Conservation (phyloP, 2,888 invertebrate species). For the Drosophila seclusa region DNA sequence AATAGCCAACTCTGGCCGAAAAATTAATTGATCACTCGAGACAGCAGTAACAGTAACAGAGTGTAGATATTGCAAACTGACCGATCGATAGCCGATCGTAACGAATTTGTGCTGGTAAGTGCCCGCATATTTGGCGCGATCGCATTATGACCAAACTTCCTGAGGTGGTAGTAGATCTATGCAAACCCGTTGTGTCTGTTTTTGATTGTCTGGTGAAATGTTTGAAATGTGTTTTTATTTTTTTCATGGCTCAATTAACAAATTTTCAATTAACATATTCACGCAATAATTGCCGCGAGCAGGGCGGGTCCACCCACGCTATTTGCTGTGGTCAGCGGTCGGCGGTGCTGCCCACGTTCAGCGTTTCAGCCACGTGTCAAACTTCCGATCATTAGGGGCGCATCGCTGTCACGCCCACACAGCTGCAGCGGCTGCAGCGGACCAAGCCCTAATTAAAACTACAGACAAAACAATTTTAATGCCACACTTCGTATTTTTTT, state of each 20-base stretch:
- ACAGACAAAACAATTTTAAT: conserved; percentile 73
- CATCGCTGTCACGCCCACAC: conserved; percentile 63
- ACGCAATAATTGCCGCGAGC: conserved; percentile 69
- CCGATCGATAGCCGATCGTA: conserved; percentile 61
- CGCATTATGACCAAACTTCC: conserved; percentile 42
- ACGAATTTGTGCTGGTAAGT: conserved; percentile 61
- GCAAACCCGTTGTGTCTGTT: conserved; percentile 1
- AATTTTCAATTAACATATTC: conserved; percentile 80
- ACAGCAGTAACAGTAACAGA: conserved; percentile 49
- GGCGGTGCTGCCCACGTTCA: conserved; percentile 31
- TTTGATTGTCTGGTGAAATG: conserved; percentile 61
- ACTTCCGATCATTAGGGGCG: conserved; percentile 78
- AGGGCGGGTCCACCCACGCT: conserved; percentile 51
- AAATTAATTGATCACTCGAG: conserved; percentile 75
- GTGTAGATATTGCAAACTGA: conserved; percentile 55
- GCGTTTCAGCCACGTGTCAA: conserved; percentile 67
- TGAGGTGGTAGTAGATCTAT: conserved; percentile 40
- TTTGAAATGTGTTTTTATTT: conserved; percentile 50
- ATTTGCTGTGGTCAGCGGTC: conserved; percentile 24
- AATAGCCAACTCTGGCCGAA: conserved; percentile 73
- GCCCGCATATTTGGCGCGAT: conserved; percentile 68
- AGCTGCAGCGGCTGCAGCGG: conserved; percentile 1
- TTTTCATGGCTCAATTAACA: conserved; percentile 67
- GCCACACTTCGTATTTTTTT: conserved; percentile 43
- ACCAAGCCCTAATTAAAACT: conserved; percentile 69